Evolutionary conservation across 2,113 vertebrate genomes (phyloP).

Genomic region (Mesoclemmys tuberculata): DNA sequence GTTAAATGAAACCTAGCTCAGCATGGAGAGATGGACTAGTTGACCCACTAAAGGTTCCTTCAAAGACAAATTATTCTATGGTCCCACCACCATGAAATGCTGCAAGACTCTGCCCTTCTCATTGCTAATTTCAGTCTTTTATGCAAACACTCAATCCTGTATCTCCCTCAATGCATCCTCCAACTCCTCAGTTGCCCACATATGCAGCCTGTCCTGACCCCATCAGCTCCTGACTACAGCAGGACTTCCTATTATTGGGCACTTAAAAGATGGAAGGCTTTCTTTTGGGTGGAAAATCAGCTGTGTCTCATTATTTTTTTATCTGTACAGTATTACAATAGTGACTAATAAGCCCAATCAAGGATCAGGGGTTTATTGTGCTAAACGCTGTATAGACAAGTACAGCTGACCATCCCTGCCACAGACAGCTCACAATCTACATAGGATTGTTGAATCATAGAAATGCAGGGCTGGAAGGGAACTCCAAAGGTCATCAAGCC

Average conservation of each 20-base stretch:
- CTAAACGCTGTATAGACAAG: rapidly evolving
- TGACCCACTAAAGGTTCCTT: neutral
- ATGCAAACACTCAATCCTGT: neutral
- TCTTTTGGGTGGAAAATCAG: neutral
- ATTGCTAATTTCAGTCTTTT: neutral
- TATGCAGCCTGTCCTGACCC: neutral
- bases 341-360: neutral
- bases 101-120: neutral
- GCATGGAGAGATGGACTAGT: neutral
- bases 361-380: neutral
- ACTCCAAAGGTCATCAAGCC: neutral
- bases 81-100: neutral
- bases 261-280: constrained; percentile 29
- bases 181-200: neutral
- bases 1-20: neutral
- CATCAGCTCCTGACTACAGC: neutral
- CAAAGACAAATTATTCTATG: neutral
- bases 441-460: neutral
- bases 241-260: constrained; percentile 13
- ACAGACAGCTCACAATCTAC: neutral
- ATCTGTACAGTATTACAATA: neutral
- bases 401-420: neutral
- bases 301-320: neutral
- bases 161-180: neutral
- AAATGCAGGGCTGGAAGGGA: neutral